Evolutionary conservation across 2,888 invertebrate species (phyloP).

Genomic region (Drosophila nr. fundita): DNA sequence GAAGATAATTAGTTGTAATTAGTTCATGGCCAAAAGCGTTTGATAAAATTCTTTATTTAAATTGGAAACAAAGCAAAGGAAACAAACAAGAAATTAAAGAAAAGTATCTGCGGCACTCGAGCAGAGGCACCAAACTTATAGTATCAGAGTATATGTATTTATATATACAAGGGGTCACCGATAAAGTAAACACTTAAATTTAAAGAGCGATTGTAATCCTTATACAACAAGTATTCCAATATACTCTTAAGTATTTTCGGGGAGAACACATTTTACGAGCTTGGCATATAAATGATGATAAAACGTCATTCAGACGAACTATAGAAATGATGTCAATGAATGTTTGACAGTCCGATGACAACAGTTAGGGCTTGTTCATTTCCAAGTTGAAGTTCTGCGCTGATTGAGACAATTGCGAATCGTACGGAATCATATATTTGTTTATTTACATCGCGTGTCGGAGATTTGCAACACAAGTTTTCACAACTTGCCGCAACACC

Average conservation of each 20-base stretch:
- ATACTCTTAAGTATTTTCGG: not conserved
- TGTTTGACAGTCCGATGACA: not conserved
- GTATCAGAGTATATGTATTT: too few species aligned
- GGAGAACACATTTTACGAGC: not conserved
- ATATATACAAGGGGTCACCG: too few species aligned
- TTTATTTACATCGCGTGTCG: slow-evolving; percentile 27
- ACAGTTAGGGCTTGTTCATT: not conserved
- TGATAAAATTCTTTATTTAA: not conserved
- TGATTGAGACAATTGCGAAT: slow-evolving; percentile 4
- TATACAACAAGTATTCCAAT: not conserved
- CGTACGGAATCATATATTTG: slow-evolving; percentile 1
- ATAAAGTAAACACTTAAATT: not conserved
- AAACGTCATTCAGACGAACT: too few species aligned
- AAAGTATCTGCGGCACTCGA: accelerated
- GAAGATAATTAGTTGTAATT: not conserved
- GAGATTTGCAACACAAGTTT: slow-evolving; percentile 40
- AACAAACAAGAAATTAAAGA: not conserved
- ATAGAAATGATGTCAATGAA: not conserved
- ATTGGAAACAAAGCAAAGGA: not conserved
- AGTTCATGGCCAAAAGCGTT: not conserved
- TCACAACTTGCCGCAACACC: slow-evolving; percentile 23
- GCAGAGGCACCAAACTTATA: not conserved
- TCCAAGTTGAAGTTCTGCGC: slow-evolving; percentile 1
- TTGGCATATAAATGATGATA: not conserved
- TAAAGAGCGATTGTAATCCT: not conserved